These are phyloP conservation scores for Labroides dimidiatus DNA, from an alignment of 2,797 vertebrate genomes.

Conservation along the genomic window DNA sequence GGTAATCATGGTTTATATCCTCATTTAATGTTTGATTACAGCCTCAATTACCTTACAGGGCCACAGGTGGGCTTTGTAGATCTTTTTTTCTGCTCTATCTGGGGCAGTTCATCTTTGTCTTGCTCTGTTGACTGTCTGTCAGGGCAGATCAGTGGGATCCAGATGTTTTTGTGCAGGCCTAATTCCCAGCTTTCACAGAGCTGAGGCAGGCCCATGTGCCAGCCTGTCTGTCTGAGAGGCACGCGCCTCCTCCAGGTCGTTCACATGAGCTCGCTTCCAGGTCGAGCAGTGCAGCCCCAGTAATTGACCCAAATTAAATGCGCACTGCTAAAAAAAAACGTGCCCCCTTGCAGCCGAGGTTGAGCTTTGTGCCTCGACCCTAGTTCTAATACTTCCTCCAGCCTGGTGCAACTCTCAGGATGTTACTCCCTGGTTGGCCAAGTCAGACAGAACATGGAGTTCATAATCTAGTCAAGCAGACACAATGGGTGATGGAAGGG, in stretches of 20 bases:
- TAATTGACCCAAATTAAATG: constrained; percentile 75
- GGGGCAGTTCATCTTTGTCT: constrained; percentile 58
- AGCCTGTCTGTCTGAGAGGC: constrained; percentile 61
- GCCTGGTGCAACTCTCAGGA: constrained; percentile 52
- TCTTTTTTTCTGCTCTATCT: constrained; percentile 49
- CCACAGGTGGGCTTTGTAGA: constrained; percentile 70
- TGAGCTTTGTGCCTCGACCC: constrained; percentile 70
- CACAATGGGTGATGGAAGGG: constrained; percentile 57
- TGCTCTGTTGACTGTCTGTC: constrained; percentile 65
- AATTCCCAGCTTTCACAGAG: constrained; percentile 43
- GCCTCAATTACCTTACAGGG: constrained; percentile 51
- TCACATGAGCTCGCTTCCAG: constrained; percentile 78
- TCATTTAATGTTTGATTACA: constrained; percentile 67
- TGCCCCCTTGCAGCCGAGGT: constrained; percentile 32
- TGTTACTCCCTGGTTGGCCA: constrained; percentile 53
- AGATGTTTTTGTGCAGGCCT: constrained; percentile 63
- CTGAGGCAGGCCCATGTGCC: constrained; percentile 38
- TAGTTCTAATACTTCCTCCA: constrained; percentile 72
- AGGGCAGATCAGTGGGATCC: constrained; percentile 68
- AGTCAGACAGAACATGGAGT: constrained; percentile 64
- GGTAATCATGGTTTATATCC: constrained; percentile 57
- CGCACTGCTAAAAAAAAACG: constrained; percentile 50
- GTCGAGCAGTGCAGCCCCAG: constrained; percentile 51
- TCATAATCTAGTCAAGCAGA: constrained; percentile 71
- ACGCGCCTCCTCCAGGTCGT: constrained; percentile 56